Percentiles rank a stretch among this genome's conserved stretches.
phyloP scores from a whole-genome alignment of 2,797 vertebrate genomes.

The Halcyon leucocephala region DNA sequence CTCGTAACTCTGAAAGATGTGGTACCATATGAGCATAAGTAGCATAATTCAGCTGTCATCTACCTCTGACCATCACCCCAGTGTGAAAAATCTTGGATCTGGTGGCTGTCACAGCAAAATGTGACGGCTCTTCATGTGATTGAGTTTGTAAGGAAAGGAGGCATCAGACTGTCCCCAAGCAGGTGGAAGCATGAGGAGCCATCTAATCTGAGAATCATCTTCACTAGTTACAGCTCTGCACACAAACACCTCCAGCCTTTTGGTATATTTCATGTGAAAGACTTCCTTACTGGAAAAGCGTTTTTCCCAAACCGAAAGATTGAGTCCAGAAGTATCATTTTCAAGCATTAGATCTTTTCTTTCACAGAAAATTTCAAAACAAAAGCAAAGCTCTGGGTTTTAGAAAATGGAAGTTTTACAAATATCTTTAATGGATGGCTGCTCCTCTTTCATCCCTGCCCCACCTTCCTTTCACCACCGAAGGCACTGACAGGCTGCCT shows the following conservation, averaged over 20 bases:
- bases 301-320: neutral
- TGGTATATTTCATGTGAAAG: neutral
- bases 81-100: neutral
- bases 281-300: neutral
- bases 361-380: neutral
- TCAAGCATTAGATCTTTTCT: neutral
- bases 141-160: neutral
- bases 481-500: neutral
- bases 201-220: neutral
- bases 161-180: neutral
- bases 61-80: neutral
- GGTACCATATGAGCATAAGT: neutral
- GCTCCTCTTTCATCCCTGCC: neutral
- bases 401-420: neutral
- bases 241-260: neutral
- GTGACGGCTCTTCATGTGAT: rapidly evolving
- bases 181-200: neutral
- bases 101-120: neutral
- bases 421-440: neutral
- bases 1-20: neutral
- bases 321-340: neutral
- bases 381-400: neutral
- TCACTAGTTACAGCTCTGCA: neutral
- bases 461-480: neutral
- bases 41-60: neutral